A percentile compares a stretch with the other conserved stretches of the same genome.
phyloP scores from a whole-genome alignment of 2,113 vertebrate species.

The Ahaetulla prasina region DNA sequence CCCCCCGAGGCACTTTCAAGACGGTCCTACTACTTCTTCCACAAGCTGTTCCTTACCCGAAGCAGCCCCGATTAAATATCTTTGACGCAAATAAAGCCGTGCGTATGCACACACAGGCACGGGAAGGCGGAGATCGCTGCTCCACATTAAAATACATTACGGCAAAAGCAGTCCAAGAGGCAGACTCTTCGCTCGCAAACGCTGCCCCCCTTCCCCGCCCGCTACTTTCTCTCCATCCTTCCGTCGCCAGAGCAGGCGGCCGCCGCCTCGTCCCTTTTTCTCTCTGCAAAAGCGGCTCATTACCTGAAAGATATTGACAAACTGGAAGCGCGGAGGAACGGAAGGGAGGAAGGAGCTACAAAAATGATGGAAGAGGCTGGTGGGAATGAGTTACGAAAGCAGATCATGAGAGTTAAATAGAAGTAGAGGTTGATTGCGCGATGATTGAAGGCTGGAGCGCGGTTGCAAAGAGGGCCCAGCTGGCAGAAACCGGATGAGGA shows the following conservation, averaged over 20 bases:
- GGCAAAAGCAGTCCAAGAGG: neutral
- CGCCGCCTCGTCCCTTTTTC: neutral
- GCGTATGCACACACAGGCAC: neutral
- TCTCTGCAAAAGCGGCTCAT: conserved; percentile 2
- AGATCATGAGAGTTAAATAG: conserved; percentile 6
- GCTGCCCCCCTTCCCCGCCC: neutral
- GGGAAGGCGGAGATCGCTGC: too few relatives aligned
- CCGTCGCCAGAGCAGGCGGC: neutral
- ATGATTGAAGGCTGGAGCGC: neutral
- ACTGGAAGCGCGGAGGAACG: conserved; percentile 16
- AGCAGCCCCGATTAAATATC: neutral
- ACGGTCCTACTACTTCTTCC: neutral
- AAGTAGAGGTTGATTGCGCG: neutral
- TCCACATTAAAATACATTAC: neutral
- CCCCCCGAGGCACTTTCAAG: too few relatives aligned
- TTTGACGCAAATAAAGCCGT: neutral
- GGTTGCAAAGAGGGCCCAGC: neutral
- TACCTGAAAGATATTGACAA: conserved; percentile 15
- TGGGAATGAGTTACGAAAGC: neutral
- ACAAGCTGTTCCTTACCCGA: neutral
- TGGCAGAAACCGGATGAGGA: neutral
- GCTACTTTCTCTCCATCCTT: neutral
- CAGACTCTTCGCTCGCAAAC: neutral
- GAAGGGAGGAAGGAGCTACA: neutral
- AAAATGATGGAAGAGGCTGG: conserved; percentile 13